These are phyloP conservation scores for Rhagophthalmus giganteus DNA, from an alignment of 2,888 invertebrate genomes.

Conservation along the genomic window DNA sequence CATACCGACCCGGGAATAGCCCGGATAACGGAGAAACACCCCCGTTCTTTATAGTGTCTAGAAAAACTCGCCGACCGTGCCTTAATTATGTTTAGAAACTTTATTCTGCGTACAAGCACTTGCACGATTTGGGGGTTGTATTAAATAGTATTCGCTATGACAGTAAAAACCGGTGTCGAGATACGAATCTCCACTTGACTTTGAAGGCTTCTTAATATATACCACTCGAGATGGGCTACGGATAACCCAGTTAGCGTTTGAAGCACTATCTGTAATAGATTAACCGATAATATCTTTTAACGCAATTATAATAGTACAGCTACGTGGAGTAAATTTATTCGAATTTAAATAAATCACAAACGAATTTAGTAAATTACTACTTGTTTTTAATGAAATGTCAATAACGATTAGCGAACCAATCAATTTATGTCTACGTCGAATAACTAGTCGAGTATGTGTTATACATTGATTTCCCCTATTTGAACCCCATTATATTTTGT, in stretches of 20 bases:
- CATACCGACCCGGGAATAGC: conserved; percentile 55
- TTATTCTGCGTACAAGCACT: no score
- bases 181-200: conserved; percentile 14
- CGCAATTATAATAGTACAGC: background rate
- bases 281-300: conserved; percentile 16
- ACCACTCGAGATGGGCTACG: conserved; percentile 17
- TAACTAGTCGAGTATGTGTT: conserved; percentile 15
- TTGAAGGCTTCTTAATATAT: conserved; percentile 8
- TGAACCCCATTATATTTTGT: conserved; percentile 48
- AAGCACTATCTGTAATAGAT: no score
- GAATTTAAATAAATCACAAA: conserved; percentile 4
- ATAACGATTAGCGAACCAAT: conserved; percentile 21
- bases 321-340: no score
- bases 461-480: conserved; percentile 35
- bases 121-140: no score
- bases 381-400: conserved; percentile 9
- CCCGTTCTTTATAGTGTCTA: conserved; percentile 40
- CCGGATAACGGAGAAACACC: conserved; percentile 47
- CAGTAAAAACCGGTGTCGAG: conserved; percentile 2
- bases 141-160: no score
- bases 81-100: conserved; percentile 37
- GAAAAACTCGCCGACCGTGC: conserved; percentile 39
- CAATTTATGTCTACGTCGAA: conserved; percentile 23
- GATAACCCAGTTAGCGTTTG: conserved; percentile 6
- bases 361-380: conserved; percentile 2